These are phyloP conservation scores for Mormyrops attenuatus DNA, from an alignment of 2,797 vertebrate genomes.

Conservation along the genomic window DNA sequence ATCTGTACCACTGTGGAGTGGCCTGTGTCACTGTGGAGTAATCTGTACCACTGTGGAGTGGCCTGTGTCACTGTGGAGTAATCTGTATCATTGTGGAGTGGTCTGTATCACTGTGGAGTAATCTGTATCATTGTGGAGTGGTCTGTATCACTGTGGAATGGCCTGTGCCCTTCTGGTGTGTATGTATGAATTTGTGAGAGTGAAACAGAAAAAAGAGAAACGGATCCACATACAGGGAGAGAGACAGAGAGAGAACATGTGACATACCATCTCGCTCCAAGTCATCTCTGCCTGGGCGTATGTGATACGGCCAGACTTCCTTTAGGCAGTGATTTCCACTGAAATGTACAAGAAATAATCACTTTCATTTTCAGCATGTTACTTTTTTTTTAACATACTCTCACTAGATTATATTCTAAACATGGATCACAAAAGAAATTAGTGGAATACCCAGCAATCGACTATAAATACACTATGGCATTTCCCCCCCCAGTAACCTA, in stretches of 20 bases:
- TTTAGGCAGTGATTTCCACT: slow-evolving; percentile 29
- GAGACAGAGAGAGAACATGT: neutral
- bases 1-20: neutral
- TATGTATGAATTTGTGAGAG: neutral
- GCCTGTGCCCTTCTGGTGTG: neutral
- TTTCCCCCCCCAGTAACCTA: neutral
- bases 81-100: too few species aligned
- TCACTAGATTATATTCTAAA: neutral
- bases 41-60: too few species aligned
- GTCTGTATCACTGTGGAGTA: neutral
- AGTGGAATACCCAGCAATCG: neutral
- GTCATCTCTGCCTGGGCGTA: slow-evolving; percentile 35
- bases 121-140: neutral
- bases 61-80: neutral
- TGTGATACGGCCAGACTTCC: slow-evolving; percentile 43
- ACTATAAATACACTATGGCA: neutral
- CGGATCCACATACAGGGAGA: neutral
- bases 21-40: neutral
- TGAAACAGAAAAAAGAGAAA: neutral
- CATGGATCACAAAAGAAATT: neutral
- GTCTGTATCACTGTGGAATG: neutral
- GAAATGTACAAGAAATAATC: neutral
- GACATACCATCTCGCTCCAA: slow-evolving; percentile 38
- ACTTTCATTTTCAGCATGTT: neutral
- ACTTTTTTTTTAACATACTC: neutral